Conservation (phyloP, 1,140 invertebrate species). For the Melanaphis sacchari region DNA sequence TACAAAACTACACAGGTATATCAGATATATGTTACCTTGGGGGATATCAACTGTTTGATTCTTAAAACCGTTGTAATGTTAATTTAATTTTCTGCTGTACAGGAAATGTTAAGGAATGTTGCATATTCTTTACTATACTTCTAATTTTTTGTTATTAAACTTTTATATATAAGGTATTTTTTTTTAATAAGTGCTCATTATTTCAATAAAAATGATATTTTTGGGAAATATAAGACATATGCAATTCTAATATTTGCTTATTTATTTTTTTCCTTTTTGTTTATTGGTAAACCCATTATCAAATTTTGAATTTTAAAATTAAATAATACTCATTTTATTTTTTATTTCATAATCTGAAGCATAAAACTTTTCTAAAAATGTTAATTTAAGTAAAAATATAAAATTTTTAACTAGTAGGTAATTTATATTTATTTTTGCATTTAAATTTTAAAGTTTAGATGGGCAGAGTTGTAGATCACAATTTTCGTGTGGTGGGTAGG, state of each 20-base stretch:
- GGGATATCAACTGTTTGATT: constrained; percentile 7
- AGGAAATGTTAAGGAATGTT: neutral
- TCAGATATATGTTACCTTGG: neutral
- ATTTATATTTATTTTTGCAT: neutral
- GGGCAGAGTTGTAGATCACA: neutral
- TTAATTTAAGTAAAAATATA: neutral
- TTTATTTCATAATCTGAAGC: neutral
- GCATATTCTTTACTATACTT: neutral
- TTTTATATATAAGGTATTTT: neutral
- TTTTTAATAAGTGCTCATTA: neutral
- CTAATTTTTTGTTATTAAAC: neutral
- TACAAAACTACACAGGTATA: neutral
- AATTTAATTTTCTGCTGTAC: neutral
- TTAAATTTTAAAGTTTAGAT: neutral
- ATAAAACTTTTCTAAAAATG: neutral
- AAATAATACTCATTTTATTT: neutral
- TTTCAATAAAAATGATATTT: neutral
- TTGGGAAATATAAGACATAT: neutral
- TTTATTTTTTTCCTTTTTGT: neutral
- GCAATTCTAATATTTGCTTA: neutral
- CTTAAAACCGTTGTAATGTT: neutral
- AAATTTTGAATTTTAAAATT: neutral
- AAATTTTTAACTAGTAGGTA: neutral
- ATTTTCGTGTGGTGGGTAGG: neutral
- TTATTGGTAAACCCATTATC: neutral